Base-by-base conservation (phyloP, 2,113 vertebrate genomes). In the Gallinago paraguaiae region DNA sequence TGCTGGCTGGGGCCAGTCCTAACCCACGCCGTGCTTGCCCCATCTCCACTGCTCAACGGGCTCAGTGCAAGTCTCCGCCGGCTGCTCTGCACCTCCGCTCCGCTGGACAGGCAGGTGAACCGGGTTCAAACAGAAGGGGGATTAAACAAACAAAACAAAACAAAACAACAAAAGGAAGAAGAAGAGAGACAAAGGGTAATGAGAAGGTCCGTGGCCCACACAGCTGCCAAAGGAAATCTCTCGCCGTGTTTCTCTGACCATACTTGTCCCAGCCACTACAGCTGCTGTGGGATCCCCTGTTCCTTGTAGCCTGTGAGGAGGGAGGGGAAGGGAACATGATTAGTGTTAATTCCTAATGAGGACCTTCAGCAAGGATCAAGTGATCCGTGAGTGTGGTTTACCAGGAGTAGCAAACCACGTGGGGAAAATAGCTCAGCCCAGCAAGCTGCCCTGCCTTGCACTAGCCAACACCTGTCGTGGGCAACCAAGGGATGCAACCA, bases 211-310 rank as follows among this genome's bases (percentile, higher is more conserved):
- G 4, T n/a, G 85, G 96, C 92, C 37, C n/a, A 81, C 67, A 46
- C 69, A 46, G 88, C 88, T 92, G 92, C 89, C 92, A 86, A 94
- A 81, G 10, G 67, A 81, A 83, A 97, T 81, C 92, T 80, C 76
- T 97, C 9, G 77, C 82, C 28, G 85, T 51, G 77, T 91, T 83
- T 93, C 93, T 97, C 88, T 86, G 94, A 81, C 78, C 91, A 92
- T 1, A 56, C 90, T 48, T 61, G 96, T 94, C 95, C 67, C 92
- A 93, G 93, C 84, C 83, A 91, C 99, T 98, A 99, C 96, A 99
- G 98, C 90, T 99, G 99, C 92, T 99, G 98, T 63, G 98, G 98
- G 86, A 98, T 92, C 53, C 98, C 98, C 95, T 99, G 99, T 31
- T 99, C 99, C 97, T 98, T 99, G 96, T 98, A 99, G 86, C 99